A percentile compares a stretch with the other conserved stretches of the same genome.
Evolutionary conservation across 2,113 vertebrate species (phyloP).

Genomic region (Potamarius usumacintae): DNA sequence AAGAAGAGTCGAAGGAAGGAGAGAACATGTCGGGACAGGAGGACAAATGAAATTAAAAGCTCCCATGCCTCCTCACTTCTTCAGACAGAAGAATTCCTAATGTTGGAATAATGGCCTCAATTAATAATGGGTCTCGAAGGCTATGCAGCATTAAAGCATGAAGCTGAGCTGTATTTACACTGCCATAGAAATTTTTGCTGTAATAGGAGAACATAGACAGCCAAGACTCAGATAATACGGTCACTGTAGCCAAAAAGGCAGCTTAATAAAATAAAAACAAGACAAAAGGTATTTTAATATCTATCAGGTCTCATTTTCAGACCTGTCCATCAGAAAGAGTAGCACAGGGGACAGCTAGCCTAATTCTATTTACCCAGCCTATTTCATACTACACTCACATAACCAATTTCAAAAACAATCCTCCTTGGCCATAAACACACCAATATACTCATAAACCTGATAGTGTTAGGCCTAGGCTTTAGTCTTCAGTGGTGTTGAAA

Average conservation of each 20-base stretch:
- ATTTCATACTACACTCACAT: background rate
- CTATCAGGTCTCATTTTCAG: conserved; percentile 37
- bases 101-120: background rate
- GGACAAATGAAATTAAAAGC: conserved; percentile 61
- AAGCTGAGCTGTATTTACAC: background rate
- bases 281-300: conserved; percentile 55
- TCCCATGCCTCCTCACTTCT: background rate
- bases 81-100: conserved; percentile 3
- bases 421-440: background rate
- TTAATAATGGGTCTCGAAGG: background rate
- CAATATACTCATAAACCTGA: background rate
- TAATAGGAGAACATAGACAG: background rate
- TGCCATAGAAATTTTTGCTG: background rate
- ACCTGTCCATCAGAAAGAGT: conserved; percentile 10
- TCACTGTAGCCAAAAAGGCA: background rate
- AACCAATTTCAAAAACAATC: background rate
- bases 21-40: conserved; percentile 38
- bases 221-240: background rate
- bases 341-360: background rate
- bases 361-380: conserved; percentile 10
- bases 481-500: background rate
- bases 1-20: conserved; percentile 26
- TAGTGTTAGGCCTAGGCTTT: background rate
- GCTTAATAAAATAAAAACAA: conserved; percentile 33
- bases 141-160: background rate